These are phyloP conservation scores for Periophthalmodon schlosseri DNA, from an alignment of 2,113 vertebrate genomes.

Conservation along the genomic window DNA sequence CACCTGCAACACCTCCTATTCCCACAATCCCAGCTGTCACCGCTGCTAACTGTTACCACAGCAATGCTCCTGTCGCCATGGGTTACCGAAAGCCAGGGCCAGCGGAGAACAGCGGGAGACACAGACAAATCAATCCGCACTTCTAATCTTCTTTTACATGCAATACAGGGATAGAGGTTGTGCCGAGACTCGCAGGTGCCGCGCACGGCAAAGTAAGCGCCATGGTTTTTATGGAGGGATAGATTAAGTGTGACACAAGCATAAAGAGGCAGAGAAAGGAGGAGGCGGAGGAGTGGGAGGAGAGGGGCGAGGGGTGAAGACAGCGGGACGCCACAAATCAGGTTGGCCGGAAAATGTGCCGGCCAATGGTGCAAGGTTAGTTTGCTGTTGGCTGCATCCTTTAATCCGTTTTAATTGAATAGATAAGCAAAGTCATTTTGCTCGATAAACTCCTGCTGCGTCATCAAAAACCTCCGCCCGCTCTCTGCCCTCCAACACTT, in stretches of 20 bases:
- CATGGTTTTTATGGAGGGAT: slow-evolving; percentile 49
- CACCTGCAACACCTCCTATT: slow-evolving; percentile 48
- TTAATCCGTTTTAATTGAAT: slow-evolving; percentile 69
- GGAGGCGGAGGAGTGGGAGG: slow-evolving; percentile 5
- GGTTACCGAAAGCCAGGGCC: slow-evolving; percentile 62
- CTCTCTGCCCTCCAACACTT: slow-evolving; percentile 31
- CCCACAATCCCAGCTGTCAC: slow-evolving; percentile 58
- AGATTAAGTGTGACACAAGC: slow-evolving; percentile 59
- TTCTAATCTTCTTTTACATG: slow-evolving; percentile 61
- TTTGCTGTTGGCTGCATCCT: slow-evolving; percentile 50
- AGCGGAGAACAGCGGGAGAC: slow-evolving; percentile 48
- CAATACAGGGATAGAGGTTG: slow-evolving; percentile 32
- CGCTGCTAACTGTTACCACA: slow-evolving; percentile 64
- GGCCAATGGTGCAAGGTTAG: slow-evolving; percentile 54
- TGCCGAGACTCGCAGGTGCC: slow-evolving; percentile 39
- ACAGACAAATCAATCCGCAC: slow-evolving; percentile 64
- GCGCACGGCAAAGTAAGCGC: slow-evolving; percentile 37
- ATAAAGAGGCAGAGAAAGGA: slow-evolving; percentile 35
- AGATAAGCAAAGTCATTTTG: slow-evolving; percentile 69
- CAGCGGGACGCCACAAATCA: slow-evolving; percentile 22
- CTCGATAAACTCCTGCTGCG: slow-evolving; percentile 60
- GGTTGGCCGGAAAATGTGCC: slow-evolving; percentile 41
- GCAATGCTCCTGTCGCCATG: slow-evolving; percentile 64
- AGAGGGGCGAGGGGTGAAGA: slow-evolving; percentile 20
- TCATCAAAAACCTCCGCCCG: slow-evolving; percentile 49